Evolutionary conservation across 2,888 invertebrate genomes (phyloP).

Genomic region (Furcula furcula): DNA sequence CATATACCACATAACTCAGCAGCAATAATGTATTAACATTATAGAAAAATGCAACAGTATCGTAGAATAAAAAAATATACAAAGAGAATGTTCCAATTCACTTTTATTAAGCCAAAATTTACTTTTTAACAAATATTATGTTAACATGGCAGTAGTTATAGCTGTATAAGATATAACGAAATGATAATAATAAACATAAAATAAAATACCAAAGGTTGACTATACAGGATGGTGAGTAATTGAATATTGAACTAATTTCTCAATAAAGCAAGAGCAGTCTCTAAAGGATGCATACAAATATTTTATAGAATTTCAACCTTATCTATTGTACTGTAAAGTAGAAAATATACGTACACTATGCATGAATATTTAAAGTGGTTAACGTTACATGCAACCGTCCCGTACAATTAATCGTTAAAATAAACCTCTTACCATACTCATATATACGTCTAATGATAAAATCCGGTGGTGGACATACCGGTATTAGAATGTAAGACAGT

Average conservation of each 20-base stretch:
- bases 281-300: no score
- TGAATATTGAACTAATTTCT: no score
- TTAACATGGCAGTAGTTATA: conserved; percentile 41
- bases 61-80: conserved; percentile 10
- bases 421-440: no score
- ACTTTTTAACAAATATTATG: conserved; percentile 17
- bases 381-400: no score
- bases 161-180: conserved; percentile 30
- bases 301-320: no score
- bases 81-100: conserved; percentile 21
- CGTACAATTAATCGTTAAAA: no score
- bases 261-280: no score
- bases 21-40: conserved; percentile 22
- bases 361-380: no score
- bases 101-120: conserved; percentile 22
- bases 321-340: no score
- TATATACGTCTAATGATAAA: conserved; percentile 9
- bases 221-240: no score
- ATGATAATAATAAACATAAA: conserved; percentile 20
- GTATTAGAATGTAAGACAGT: conserved; percentile 2
- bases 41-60: conserved; percentile 5
- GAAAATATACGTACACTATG: no score
- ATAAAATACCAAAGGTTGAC: no score
- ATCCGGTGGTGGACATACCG: conserved; percentile 39
- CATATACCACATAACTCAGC: conserved; percentile 34